phyloP scores from a whole-genome alignment of 2,113 vertebrate genomes.

The Menidia beryllina region DNA sequence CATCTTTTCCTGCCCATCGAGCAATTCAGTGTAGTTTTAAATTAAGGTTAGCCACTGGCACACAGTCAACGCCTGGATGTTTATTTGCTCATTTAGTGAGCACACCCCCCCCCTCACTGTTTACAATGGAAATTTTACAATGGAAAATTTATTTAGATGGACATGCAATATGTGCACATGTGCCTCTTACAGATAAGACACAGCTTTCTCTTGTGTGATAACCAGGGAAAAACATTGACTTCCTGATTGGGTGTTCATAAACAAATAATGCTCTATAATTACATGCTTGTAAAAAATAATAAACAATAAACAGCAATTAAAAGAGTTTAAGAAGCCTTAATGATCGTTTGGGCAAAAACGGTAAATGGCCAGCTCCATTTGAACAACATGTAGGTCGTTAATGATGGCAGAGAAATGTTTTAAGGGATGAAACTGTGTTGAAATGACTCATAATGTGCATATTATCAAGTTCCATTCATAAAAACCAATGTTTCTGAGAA shows the following conservation, averaged over 20 bases:
- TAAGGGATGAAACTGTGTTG: neutral
- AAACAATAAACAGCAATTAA: conserved; percentile 9
- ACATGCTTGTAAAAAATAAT: conserved; percentile 15
- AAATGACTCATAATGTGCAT: neutral
- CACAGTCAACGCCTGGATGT: neutral
- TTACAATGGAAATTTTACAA: neutral
- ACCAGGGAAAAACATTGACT: neutral
- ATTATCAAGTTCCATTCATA: neutral
- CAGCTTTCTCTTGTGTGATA: neutral
- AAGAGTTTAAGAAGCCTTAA: neutral
- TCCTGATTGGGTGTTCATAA: neutral
- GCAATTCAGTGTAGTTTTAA: neutral
- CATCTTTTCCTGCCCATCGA: fast-evolving
- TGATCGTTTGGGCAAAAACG: neutral
- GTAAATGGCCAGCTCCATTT: neutral
- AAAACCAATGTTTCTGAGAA: neutral
- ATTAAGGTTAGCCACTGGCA: neutral
- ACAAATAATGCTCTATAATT: conserved; percentile 2
- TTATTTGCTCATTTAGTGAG: neutral
- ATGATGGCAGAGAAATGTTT: neutral
- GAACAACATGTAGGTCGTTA: neutral
- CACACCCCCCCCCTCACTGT: conserved; percentile 2
- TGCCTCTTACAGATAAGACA: neutral
- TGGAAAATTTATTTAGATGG: neutral
- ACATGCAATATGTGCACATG: neutral